Conservation (phyloP, 1,140 invertebrate genomes). For the Maconellicoccus hirsutus region DNA sequence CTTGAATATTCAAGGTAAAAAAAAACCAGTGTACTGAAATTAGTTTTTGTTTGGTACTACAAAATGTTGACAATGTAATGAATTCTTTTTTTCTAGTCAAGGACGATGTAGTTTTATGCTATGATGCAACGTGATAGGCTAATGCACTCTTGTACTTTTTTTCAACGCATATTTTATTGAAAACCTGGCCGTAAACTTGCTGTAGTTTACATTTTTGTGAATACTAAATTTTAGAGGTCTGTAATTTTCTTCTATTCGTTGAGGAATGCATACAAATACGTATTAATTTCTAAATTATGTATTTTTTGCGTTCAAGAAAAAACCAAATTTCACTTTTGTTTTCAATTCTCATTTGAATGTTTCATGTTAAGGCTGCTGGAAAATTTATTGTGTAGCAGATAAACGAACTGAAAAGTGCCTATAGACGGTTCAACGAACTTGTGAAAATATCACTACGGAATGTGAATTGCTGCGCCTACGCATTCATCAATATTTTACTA, state of each 20-base stretch:
- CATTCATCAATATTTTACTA: neutral
- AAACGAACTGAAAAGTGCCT: neutral
- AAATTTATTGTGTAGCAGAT: neutral
- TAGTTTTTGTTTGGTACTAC: neutral
- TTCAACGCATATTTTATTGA: too few relatives aligned
- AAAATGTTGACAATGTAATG: neutral
- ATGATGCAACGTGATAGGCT: neutral
- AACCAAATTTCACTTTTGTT: too few relatives aligned
- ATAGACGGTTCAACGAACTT: slow-evolving; percentile 4
- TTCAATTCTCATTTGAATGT: too few relatives aligned
- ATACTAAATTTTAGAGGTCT: too few relatives aligned
- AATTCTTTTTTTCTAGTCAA: slow-evolving; percentile 20
- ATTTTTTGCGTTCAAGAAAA: too few relatives aligned
- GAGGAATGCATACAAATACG: too few relatives aligned
- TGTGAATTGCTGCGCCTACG: neutral
- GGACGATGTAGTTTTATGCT: neutral
- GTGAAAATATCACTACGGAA: neutral
- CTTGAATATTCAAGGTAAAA: slow-evolving; percentile 17
- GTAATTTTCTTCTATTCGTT: too few relatives aligned
- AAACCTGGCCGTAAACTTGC: too few relatives aligned
- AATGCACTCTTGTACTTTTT: neutral
- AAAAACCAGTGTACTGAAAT: neutral
- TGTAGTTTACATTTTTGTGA: too few relatives aligned
- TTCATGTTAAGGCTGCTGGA: too few relatives aligned
- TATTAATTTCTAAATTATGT: too few relatives aligned